Conservation (phyloP, 1,140 invertebrate genomes). For the Aphelinus atriplicis region DNA sequence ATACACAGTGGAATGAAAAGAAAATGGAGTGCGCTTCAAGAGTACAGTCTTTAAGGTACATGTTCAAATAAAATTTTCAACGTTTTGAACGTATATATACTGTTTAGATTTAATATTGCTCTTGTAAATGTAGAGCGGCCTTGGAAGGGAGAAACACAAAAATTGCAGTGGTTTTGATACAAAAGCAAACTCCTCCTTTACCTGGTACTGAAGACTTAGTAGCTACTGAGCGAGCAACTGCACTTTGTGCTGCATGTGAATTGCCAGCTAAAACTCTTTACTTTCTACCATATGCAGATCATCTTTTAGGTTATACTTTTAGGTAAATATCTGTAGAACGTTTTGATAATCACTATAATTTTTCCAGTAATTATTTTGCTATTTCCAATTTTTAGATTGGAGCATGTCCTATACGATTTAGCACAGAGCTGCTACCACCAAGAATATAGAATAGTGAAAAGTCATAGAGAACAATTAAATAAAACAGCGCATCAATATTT, state of each 20-base stretch:
- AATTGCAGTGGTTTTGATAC: conserved; percentile 89
- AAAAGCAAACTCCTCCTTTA: conserved; percentile 78
- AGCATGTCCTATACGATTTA: conserved; percentile 93
- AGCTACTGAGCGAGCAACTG: conserved; percentile 87
- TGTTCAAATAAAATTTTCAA: conserved; percentile 18
- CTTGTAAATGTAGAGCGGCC: conserved; percentile 65
- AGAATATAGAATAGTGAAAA: conserved; percentile 87
- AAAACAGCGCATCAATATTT: conserved; percentile 91
- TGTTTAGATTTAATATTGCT: conserved; percentile 16
- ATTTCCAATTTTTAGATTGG: conserved; percentile 71
- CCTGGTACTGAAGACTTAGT: conserved; percentile 86
- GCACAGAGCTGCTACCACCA: conserved; percentile 92
- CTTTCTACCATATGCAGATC: conserved; percentile 87
- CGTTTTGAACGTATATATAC: conserved; percentile 13
- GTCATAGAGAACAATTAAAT: conserved; percentile 89
- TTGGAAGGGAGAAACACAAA: conserved; percentile 85
- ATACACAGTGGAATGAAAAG: conserved; percentile 91
- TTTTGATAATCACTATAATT: conserved; percentile 2
- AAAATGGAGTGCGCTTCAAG: conserved; percentile 91
- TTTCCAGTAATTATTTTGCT: conserved; percentile 14
- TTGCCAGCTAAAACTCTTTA: conserved; percentile 92
- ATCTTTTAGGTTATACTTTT: conserved; percentile 81
- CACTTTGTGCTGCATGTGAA: conserved; percentile 90
- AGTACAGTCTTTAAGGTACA: conserved; percentile 86
- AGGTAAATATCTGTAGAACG: conserved; percentile 61